Conservation (phyloP, 2,797 vertebrate genomes). For the Brachyrhaphis roseni region DNA sequence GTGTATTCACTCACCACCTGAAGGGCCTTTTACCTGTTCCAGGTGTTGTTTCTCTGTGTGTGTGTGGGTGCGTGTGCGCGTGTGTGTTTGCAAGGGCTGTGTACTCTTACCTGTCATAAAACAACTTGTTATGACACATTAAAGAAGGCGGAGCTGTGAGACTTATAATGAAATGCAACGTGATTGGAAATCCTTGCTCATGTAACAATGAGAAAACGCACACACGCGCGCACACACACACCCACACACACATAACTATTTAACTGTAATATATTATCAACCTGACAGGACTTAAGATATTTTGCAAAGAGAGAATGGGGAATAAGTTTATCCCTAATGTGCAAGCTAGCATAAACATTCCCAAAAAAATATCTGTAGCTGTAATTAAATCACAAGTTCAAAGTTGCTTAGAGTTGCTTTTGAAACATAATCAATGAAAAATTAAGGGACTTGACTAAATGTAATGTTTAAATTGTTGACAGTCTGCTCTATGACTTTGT, state of each 20-base stretch:
- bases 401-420: no score
- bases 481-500: no score
- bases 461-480: no score
- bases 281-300: neutral
- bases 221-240: neutral
- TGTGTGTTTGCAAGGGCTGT: neutral
- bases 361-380: neutral
- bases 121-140: neutral
- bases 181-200: neutral
- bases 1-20: constrained; percentile 20
- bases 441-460: no score
- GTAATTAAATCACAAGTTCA: neutral
- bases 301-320: neutral
- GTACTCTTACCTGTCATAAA: neutral
- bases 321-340: neutral
- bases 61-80: constrained; percentile 9
- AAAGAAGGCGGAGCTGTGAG: neutral
- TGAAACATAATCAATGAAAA: no score
- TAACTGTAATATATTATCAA: neutral
- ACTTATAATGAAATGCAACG: neutral
- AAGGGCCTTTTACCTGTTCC: constrained; percentile 44
- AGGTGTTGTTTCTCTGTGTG: constrained; percentile 43
- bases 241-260: neutral
- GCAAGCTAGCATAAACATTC: neutral
- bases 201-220: neutral